Evolutionary conservation across 2,797 vertebrate species (phyloP), one percentile per base, ranked within the genome.

Genomic region (Sylvilagus floridanus): DNA sequence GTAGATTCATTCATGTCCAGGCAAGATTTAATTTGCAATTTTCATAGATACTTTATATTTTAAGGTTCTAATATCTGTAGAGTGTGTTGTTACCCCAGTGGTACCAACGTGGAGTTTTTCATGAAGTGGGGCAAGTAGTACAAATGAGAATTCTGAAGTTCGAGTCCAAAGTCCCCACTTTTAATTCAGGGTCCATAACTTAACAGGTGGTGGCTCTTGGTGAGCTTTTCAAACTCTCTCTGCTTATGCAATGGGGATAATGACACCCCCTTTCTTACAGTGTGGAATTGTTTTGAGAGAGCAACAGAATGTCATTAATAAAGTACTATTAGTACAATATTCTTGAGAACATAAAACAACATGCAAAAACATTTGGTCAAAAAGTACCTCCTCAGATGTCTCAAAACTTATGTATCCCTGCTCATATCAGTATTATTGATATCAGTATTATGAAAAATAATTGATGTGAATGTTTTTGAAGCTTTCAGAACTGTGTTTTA

Each of bases 291-390:
- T 66, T 81, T 84, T 42, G 8, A 84, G 62, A 81, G 32, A 65
- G 6, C 84, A 84, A 77, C 82, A 60, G 85, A 16, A 14, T 14
- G 42, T 47, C 42, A 42, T 24, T 79, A 35, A 32, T 88, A 32
- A 85, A 32, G 13, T 60, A 79, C 28, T 54, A 28, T 35, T 47
- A 47, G 71, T 60, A 5, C 75, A 91, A 93, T 37, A 54, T 2
- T 50, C 21, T 60, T 65, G 54, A 82, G 63, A 22, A 75, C 22
- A 77, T 73, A 47, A 93, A 90, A 26, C 32, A 63, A 1, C 75
- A 47, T 54, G 4, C 75, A 82, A 94, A 90, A 88, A 75, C 62
- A 32, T 65, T 83, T 93, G 35, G 11, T 63, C 47, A 42, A 81
- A 88, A 35, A 0, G 1, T 69, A 62, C 37, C 17, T 63, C 16